Evolutionary conservation across 2,113 vertebrate species (phyloP), one percentile per base, ranked within the genome.

Genomic region (Pipa parva): DNA sequence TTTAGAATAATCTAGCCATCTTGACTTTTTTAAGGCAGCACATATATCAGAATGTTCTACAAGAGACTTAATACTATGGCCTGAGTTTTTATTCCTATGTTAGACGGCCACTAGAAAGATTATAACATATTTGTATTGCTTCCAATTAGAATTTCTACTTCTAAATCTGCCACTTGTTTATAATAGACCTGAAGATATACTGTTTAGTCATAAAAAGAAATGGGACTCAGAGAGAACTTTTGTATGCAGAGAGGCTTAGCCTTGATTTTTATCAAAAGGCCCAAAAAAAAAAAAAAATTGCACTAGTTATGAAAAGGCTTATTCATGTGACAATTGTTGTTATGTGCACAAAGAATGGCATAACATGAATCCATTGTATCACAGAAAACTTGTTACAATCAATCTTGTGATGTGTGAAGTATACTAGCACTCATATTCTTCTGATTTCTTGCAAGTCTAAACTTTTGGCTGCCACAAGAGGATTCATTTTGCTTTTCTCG

Each of bases 251-350:
- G 11, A 29, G 25, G n/a, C n/a, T 1, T 22, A 29, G 31, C 28
- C 24, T 57, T 4, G 57, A 58, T 67, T 59, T 68, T 56, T 37
- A 57, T 66, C 63, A 60, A 60, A 69, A 69, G 65, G 48, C 65
- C 65, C 60, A 52, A 69, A 51, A 69, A 69, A 69, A 69, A 52
- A 69, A 51, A 69, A 69, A 69, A 69, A 69, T 69, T 69, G 65
- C 57, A 60, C 65, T 60, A 60, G 65, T 60, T 69, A 60, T 69
- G 33, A 69, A 69, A 69, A 54, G 45, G 65, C 65, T 60, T 69
- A 60, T 69, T 69, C 65, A 69, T 51, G 46, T 69, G 65, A 60
- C 65, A 69, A 59, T 52, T 69, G 37, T 51, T 59, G 65, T 59
- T 52, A 69, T 21, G 48, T 33, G 57, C 37, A 50, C 25, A 36